Evolutionary conservation across 2,888 invertebrate genomes (phyloP).

Genomic region (Cheilosia urbana): DNA sequence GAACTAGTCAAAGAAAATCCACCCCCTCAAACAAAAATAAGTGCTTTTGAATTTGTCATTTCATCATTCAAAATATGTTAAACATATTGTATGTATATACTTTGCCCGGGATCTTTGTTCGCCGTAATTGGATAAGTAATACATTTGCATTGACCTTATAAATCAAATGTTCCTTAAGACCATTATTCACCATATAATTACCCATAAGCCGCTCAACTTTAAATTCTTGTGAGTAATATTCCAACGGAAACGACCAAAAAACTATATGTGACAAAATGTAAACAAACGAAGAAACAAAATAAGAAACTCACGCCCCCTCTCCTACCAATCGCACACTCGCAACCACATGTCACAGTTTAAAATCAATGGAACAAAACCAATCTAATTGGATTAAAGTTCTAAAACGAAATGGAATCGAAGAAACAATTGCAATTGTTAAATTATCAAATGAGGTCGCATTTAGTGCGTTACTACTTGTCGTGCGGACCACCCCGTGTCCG

Average conservation of each 20-base stretch:
- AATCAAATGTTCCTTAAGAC: constrained; percentile 30
- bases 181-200: constrained; percentile 22
- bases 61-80: too few relatives aligned
- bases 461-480: constrained; percentile 60
- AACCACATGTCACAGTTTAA: constrained; percentile 12
- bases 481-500: constrained; percentile 18
- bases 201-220: constrained; percentile 41
- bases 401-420: constrained; percentile 73
- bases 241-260: neutral
- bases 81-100: neutral
- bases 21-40: too few relatives aligned
- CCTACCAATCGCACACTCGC: neutral
- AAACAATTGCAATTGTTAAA: constrained; percentile 68
- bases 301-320: constrained; percentile 10
- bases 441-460: constrained; percentile 66
- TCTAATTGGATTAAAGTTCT: constrained; percentile 72
- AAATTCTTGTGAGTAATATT: constrained; percentile 35
- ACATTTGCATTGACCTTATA: constrained; percentile 51
- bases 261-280: constrained; percentile 27
- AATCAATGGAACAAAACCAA: constrained; percentile 64
- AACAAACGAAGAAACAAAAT: constrained; percentile 30
- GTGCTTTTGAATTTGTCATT: too few relatives aligned
- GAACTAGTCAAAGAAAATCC: too few relatives aligned
- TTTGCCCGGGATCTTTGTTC: neutral
- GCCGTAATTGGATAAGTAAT: neutral